Evolutionary conservation across 1,140 invertebrate genomes (phyloP), one percentile per base, ranked within the genome.

Genomic region (Anoplolepis gracilipes): DNA sequence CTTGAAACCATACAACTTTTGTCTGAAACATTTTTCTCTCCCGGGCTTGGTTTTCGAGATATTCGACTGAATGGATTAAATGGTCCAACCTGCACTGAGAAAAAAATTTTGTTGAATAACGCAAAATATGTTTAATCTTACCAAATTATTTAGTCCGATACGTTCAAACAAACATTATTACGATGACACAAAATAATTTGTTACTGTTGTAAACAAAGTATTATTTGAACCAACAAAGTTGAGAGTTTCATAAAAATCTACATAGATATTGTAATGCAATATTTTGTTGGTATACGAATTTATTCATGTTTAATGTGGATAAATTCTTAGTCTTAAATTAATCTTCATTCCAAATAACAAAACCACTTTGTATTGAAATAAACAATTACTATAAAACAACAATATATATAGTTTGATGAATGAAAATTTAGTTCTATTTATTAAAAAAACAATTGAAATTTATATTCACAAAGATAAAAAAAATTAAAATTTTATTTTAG

Each of bases 31-130:
- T n/a, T n/a, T n/a, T n/a, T n/a, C n/a, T n/a, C n/a, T n/a, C n/a
- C n/a, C n/a, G n/a, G n/a, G n/a, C n/a, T n/a, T n/a, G n/a, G n/a
- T n/a, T n/a, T n/a, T n/a, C n/a, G n/a, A n/a, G n/a, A n/a, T n/a
- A n/a, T n/a, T n/a, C n/a, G n/a, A n/a, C n/a, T n/a, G n/a, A n/a
- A n/a, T n/a, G n/a, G n/a, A n/a, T n/a, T n/a, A n/a, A n/a, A n/a
- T n/a, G n/a, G n/a, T n/a, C n/a, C n/a, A n/a, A n/a, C n/a, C n/a
- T n/a, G n/a, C n/a, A n/a, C n/a, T n/a, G n/a, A n/a, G n/a, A 70
- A 65, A 86, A 64, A 30, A 10, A 36, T 7, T 42, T 76, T n/a
- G n/a, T 22, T 55, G 53, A n/a, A 55, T 22, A 55, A 55, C 53
- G 6, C n/a, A 55, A 55, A 55, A 19, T 55, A 5, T 55, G 6